These are phyloP conservation scores for Sphyrna mokarran DNA, from an alignment of 2,113 vertebrate species.

Conservation along the genomic window DNA sequence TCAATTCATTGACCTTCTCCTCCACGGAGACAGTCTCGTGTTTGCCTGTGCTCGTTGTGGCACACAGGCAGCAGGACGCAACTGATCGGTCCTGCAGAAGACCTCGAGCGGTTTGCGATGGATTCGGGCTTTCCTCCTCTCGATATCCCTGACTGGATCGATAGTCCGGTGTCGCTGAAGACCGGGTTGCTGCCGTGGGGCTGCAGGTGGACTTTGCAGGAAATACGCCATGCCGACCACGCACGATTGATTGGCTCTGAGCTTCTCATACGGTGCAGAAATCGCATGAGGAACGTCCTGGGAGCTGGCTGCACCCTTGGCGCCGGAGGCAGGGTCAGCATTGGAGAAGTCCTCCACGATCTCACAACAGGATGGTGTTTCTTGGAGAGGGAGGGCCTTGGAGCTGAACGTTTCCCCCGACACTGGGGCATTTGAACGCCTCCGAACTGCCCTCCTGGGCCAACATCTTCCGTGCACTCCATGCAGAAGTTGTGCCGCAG, in stretches of 20 bases:
- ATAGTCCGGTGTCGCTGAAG: neutral
- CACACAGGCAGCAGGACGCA: conserved; percentile 61
- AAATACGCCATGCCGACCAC: conserved; percentile 32
- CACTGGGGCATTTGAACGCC: conserved; percentile 4
- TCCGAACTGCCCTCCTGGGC: neutral
- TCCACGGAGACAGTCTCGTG: conserved; percentile 61
- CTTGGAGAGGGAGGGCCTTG: conserved; percentile 51
- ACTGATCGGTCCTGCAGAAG: conserved; percentile 62
- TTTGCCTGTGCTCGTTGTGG: conserved; percentile 64
- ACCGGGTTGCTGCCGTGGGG: neutral
- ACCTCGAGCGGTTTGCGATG: conserved; percentile 66
- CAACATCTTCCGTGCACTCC: neutral
- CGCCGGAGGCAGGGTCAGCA: neutral
- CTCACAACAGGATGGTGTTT: conserved; percentile 59
- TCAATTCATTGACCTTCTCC: conserved; percentile 51
- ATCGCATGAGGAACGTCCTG: conserved; percentile 24
- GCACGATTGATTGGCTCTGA: conserved; percentile 32
- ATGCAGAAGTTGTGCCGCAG: conserved; percentile 26
- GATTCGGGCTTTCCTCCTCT: conserved; percentile 62
- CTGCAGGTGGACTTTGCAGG: conserved; percentile 20
- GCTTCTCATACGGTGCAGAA: conserved; percentile 25
- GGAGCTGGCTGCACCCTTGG: neutral
- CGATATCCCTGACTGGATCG: conserved; percentile 51
- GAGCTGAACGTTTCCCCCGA: neutral
- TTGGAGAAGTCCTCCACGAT: conserved; percentile 44